A percentile compares a stretch with the other conserved stretches of the same genome.
Conservation (phyloP, 2,113 vertebrate genomes). For the Pachyramphus minor region DNA sequence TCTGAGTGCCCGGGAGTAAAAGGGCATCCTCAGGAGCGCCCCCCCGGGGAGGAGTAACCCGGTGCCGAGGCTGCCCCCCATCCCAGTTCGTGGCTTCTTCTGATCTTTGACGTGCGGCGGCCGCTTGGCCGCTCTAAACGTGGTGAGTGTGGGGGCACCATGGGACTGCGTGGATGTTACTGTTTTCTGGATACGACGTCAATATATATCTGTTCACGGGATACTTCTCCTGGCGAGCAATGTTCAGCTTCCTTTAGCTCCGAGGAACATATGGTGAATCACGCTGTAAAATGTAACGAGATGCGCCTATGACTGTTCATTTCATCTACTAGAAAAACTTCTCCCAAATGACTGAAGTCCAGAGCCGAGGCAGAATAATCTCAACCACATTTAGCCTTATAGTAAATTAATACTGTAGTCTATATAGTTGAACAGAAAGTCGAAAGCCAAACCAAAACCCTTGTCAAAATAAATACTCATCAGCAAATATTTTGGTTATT, state of each 20-base stretch:
- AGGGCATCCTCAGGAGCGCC: rapidly evolving
- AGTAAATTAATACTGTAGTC: conserved; percentile 60
- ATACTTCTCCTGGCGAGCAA: background rate
- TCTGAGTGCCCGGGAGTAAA: background rate
- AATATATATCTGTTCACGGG: rapidly evolving
- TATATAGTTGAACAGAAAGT: conserved; percentile 58
- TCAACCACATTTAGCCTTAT: conserved; percentile 60
- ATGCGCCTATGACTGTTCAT: conserved; percentile 19
- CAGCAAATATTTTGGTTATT: conserved; percentile 80
- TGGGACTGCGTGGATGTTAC: rapidly evolving
- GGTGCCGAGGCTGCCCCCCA: rapidly evolving
- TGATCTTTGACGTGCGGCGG: rapidly evolving
- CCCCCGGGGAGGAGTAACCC: rapidly evolving
- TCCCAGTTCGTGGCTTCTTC: background rate
- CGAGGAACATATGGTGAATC: conserved; percentile 15
- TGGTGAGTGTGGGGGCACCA: too few relatives aligned
- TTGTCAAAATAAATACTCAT: conserved; percentile 83
- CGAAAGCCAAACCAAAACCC: conserved; percentile 62
- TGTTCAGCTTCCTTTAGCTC: background rate
- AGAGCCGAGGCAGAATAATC: conserved; percentile 30
- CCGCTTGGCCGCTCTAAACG: rapidly evolving
- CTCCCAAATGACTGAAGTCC: conserved; percentile 29
- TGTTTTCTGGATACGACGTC: rapidly evolving
- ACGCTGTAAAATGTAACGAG: background rate
- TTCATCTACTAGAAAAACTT: conserved; percentile 33